These are phyloP conservation scores for Taurulus bubalis DNA, from an alignment of 2,113 vertebrate species.

Conservation along the genomic window DNA sequence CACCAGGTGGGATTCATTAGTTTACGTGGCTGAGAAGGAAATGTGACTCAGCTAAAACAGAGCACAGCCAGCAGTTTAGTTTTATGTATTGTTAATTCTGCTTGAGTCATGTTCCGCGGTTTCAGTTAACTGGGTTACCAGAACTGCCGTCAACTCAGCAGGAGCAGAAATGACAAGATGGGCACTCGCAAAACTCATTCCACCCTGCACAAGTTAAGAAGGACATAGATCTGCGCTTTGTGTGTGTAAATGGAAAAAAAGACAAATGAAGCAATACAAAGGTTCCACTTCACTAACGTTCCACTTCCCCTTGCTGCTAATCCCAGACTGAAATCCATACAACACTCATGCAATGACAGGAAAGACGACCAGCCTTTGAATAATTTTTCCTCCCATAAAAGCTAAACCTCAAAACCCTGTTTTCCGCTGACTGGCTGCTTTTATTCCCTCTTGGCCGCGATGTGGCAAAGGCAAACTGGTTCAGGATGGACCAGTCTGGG, in stretches of 20 bases:
- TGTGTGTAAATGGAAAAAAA: slow-evolving; percentile 27
- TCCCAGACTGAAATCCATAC: slow-evolving; percentile 44
- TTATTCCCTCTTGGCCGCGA: slow-evolving; percentile 66
- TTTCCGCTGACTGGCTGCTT: slow-evolving; percentile 79
- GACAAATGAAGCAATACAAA: slow-evolving; percentile 44
- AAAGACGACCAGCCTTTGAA: slow-evolving; percentile 58
- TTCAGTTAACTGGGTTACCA: slow-evolving; percentile 67
- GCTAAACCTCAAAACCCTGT: slow-evolving; percentile 70
- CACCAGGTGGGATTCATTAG: slow-evolving; percentile 67
- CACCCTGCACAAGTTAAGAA: slow-evolving; percentile 14
- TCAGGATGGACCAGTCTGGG: slow-evolving; percentile 58
- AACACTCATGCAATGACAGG: slow-evolving; percentile 42
- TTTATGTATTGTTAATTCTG: slow-evolving; percentile 61
- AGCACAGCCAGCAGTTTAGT: slow-evolving; percentile 55
- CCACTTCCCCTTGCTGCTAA: slow-evolving; percentile 55
- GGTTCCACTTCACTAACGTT: slow-evolving; percentile 44
- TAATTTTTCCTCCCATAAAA: slow-evolving; percentile 72
- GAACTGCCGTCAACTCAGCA: slow-evolving; percentile 58
- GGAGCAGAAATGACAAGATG: slow-evolving; percentile 51
- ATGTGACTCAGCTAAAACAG: slow-evolving; percentile 68
- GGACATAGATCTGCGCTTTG: slow-evolving; percentile 1
- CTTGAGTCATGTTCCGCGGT: slow-evolving; percentile 70
- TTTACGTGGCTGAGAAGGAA: slow-evolving; percentile 31
- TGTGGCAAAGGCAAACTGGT: slow-evolving; percentile 49
- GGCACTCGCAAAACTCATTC: slow-evolving; percentile 30